A percentile compares a stretch with the other conserved stretches of the same genome.
These are phyloP conservation scores for Hartigia nigra DNA, from an alignment of 2,888 invertebrate genomes.

Conservation along the genomic window DNA sequence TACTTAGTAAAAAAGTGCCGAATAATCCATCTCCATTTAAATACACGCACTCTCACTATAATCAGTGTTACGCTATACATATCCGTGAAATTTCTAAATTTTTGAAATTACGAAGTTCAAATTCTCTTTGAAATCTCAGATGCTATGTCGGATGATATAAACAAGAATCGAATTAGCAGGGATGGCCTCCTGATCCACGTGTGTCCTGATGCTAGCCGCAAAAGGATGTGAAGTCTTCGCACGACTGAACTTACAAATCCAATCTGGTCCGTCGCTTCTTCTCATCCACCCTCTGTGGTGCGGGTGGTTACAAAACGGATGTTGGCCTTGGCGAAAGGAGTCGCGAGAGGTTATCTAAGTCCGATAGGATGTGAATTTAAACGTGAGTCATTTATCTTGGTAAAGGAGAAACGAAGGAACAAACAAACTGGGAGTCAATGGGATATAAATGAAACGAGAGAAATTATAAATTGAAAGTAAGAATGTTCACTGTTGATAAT, in stretches of 20 bases:
- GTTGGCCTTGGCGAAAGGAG: background rate
- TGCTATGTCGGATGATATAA: background rate
- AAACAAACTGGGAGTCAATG: background rate
- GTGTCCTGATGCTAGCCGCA: constrained; percentile 18
- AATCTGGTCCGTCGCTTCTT: constrained; percentile 35
- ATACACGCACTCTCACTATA: constrained; percentile 22
- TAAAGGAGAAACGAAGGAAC: background rate
- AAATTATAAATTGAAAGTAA: background rate
- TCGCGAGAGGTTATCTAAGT: background rate
- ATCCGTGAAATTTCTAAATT: background rate
- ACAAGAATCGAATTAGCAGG: background rate
- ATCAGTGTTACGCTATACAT: background rate
- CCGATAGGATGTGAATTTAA: constrained; percentile 3
- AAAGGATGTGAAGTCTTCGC: constrained; percentile 24
- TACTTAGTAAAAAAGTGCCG: constrained; percentile 31
- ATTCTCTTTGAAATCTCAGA: background rate
- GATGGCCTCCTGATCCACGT: background rate
- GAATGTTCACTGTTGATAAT: background rate
- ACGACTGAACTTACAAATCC: constrained; percentile 49
- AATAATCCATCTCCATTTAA: constrained; percentile 43
- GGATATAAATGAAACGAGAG: background rate
- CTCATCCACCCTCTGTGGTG: background rate
- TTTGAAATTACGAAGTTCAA: background rate
- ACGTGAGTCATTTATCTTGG: constrained; percentile 4
- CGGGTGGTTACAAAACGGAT: background rate